A percentile compares a stretch with the other conserved stretches of the same genome.
Conservation (phyloP, 2,888 invertebrate genomes). For the Hoplodrina blanda region DNA sequence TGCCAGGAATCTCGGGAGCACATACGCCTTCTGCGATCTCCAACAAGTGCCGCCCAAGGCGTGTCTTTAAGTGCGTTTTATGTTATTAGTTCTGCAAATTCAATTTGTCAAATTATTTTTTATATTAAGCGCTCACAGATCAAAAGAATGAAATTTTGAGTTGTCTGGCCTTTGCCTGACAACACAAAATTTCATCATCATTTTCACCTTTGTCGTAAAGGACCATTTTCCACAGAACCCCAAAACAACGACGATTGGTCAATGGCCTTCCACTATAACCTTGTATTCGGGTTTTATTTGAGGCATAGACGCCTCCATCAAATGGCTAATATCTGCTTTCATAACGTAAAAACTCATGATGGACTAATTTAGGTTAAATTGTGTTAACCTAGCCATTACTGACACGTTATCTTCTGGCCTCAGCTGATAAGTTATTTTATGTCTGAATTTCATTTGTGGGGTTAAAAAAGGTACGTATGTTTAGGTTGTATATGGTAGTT, state of each 20-base stretch:
- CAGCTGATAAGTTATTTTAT: conserved; percentile 58
- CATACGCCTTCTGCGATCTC: too few species aligned
- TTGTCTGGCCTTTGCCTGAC: too few species aligned
- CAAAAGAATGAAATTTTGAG: too few species aligned
- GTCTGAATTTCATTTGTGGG: conserved; percentile 36
- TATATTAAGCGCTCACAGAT: too few species aligned
- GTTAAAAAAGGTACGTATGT: conserved; percentile 33
- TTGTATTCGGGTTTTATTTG: conserved; percentile 61
- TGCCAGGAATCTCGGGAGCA: too few species aligned
- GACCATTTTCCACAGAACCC: conserved; percentile 34
- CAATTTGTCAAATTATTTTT: too few species aligned
- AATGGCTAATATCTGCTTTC: conserved; percentile 57
- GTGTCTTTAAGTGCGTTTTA: too few species aligned
- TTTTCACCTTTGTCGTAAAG: neutral
- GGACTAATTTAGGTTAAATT: conserved; percentile 57
- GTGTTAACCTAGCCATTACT: conserved; percentile 56
- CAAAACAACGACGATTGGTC: conserved; percentile 50
- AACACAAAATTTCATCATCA: too few species aligned
- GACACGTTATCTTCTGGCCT: conserved; percentile 57
- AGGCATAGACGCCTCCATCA: conserved; percentile 47
- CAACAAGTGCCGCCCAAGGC: too few species aligned
- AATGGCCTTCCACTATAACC: conserved; percentile 60
- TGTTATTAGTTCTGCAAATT: too few species aligned
- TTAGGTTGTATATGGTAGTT: conserved; percentile 9
- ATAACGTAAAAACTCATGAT: conserved; percentile 55